These are phyloP conservation scores for Lepidocyrtoides sp. DNA, from an alignment of 2,888 invertebrate species.

Conservation along the genomic window DNA sequence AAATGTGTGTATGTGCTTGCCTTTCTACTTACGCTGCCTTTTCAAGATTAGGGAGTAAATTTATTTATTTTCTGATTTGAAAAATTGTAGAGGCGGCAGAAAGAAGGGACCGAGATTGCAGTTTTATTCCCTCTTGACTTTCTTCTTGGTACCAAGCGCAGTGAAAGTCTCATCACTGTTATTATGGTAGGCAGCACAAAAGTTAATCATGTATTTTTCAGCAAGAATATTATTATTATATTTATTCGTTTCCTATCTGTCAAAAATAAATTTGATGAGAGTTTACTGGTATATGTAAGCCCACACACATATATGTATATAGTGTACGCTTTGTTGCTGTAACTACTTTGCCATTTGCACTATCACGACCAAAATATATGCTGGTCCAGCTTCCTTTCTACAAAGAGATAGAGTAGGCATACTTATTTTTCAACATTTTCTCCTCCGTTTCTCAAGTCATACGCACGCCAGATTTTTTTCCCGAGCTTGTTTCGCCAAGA, in stretches of 20 bases:
- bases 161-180: background rate
- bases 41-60: background rate
- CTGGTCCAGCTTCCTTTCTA: no score
- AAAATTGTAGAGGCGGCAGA: no score
- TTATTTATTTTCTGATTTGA: constrained; percentile 21
- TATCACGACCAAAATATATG: background rate
- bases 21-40: background rate
- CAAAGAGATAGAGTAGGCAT: background rate
- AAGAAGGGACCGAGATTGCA: no score
- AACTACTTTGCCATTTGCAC: background rate
- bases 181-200: constrained; percentile 7
- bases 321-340: background rate
- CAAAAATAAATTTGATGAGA: constrained; percentile 65
- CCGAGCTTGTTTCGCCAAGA: constrained; percentile 13
- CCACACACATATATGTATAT: no score
- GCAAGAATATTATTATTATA: constrained; percentile 49
- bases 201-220: constrained; percentile 49
- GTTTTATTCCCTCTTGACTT: no score
- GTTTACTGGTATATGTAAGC: background rate
- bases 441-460: background rate
- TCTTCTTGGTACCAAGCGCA: background rate
- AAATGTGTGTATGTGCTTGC: no score
- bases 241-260: constrained; percentile 62
- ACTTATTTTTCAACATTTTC: constrained; percentile 13
- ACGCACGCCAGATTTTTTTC: constrained; percentile 3